Evolutionary conservation across 2,797 vertebrate species (phyloP).

Genomic region (Phataginus tricuspis): DNA sequence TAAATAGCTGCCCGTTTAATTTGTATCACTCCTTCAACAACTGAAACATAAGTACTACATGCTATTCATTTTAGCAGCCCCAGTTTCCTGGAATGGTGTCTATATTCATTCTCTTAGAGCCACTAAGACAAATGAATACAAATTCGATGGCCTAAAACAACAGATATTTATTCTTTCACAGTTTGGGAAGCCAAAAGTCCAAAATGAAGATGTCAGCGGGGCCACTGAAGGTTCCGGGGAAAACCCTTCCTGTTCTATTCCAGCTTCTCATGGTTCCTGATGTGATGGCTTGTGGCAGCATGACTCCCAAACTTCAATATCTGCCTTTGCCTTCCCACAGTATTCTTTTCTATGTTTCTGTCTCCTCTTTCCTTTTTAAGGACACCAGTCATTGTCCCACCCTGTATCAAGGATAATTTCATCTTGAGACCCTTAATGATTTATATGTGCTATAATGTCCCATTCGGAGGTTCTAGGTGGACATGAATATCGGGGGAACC

Average conservation of each 20-base stretch:
- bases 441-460: not conserved
- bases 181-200: not conserved
- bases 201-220: not conserved
- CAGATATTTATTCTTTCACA: not conserved
- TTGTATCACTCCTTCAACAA: not conserved
- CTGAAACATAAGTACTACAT: not conserved
- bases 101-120: not conserved
- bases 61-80: not conserved
- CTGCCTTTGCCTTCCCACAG: not conserved
- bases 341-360: not conserved
- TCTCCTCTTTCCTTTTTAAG: not conserved
- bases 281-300: not conserved
- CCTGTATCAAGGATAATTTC: not conserved
- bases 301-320: not conserved
- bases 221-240: not conserved
- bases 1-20: not conserved
- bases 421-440: not conserved
- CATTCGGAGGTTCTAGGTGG: not conserved
- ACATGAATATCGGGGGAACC: not conserved
- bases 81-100: not conserved
- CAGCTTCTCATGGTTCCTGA: not conserved
- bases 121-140: not conserved
- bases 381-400: not conserved
- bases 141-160: not conserved
- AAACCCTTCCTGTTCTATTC: not conserved